Conservation (phyloP, 1,140 invertebrate species). For the Idris sp. region DNA sequence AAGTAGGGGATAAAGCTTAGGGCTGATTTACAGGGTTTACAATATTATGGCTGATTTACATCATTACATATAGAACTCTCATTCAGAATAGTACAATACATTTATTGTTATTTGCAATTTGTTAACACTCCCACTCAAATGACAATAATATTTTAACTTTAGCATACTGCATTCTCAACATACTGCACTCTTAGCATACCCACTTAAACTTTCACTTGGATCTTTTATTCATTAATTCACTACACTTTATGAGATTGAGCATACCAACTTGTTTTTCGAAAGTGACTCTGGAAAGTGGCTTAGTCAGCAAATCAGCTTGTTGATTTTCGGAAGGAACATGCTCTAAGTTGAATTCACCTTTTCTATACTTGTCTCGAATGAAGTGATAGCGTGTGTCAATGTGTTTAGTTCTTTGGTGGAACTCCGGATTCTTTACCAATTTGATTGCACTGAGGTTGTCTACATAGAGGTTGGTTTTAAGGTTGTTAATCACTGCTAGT, state of each 20-base stretch:
- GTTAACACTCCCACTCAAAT: no score
- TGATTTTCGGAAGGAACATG: background rate
- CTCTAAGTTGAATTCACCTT: background rate
- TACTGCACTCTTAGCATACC: no score
- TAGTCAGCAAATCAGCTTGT: background rate
- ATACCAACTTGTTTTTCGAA: background rate
- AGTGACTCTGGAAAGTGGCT: background rate
- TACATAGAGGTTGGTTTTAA: background rate
- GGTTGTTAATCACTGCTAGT: background rate
- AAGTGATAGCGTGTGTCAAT: background rate
- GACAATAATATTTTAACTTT: no score
- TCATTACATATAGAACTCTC: no score
- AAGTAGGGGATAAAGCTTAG: no score
- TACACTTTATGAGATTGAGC: background rate
- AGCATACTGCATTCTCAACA: no score
- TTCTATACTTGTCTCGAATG: background rate
- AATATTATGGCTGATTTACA: no score
- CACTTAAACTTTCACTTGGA: no score
- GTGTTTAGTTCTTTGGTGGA: constrained; percentile 3
- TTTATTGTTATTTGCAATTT: background rate
- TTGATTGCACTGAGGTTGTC: background rate
- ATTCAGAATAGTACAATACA: no score
- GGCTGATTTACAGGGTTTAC: no score
- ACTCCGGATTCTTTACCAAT: background rate
- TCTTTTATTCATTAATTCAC: background rate